phyloP scores from a whole-genome alignment of 2,797 vertebrate genomes.

The Chelon labrosus region DNA sequence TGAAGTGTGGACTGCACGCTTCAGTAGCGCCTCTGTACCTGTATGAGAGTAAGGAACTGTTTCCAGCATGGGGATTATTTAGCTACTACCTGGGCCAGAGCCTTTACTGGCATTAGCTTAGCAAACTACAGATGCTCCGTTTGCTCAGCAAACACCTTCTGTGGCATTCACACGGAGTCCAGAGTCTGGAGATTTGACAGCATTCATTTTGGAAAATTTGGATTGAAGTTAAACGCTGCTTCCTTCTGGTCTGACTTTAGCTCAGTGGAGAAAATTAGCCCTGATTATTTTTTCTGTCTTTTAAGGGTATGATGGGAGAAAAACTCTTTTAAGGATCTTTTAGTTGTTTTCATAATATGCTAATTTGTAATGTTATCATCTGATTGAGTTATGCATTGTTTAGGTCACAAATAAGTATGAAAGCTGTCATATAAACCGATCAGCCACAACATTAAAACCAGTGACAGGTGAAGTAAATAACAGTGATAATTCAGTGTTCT shows the following conservation, averaged over 20 bases:
- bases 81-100: constrained; percentile 26
- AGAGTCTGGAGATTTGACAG: constrained; percentile 33
- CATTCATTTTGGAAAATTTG: constrained; percentile 20
- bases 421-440: too few relatives aligned
- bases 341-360: neutral
- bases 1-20: constrained; percentile 28
- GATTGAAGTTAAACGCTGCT: neutral
- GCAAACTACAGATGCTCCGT: constrained; percentile 2
- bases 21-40: neutral
- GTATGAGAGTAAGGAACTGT: neutral
- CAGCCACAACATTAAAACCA: too few relatives aligned
- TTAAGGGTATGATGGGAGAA: neutral
- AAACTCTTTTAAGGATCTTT: neutral
- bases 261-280: constrained; percentile 1
- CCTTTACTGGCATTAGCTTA: constrained; percentile 10
- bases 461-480: too few relatives aligned
- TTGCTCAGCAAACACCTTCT: constrained; percentile 4
- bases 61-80: constrained; percentile 13
- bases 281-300: neutral
- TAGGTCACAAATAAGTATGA: neutral
- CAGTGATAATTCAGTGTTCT: too few relatives aligned
- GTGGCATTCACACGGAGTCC: neutral
- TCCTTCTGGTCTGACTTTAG: constrained; percentile 13
- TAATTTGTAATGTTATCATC: neutral
- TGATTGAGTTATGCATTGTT: neutral